Evolutionary conservation across 2,888 invertebrate species (phyloP).

Genomic region (Nymphalis polychloros): DNA sequence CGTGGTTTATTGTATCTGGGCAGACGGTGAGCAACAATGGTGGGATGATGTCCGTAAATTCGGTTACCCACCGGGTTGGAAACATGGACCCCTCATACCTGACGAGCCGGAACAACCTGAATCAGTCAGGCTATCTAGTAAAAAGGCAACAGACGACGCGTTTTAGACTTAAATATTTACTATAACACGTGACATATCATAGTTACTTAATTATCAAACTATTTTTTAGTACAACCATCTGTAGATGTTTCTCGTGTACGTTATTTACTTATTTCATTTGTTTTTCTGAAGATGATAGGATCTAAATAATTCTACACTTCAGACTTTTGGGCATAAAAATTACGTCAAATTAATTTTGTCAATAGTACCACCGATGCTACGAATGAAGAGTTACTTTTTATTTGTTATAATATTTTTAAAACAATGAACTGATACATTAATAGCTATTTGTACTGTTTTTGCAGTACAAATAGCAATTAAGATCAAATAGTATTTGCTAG

Average conservation of each 20-base stretch:
- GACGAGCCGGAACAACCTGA: slow-evolving; percentile 58
- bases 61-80: slow-evolving; percentile 71
- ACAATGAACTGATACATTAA: neutral
- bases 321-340: neutral
- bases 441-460: too few species aligned
- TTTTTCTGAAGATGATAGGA: neutral
- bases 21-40: slow-evolving; percentile 86
- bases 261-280: neutral
- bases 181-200: slow-evolving; percentile 5
- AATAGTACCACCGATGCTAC: neutral
- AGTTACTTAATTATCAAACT: neutral
- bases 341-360: neutral
- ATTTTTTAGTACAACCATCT: neutral
- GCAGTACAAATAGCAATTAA: slow-evolving; percentile 16
- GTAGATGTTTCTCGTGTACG: neutral
- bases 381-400: neutral
- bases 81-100: slow-evolving; percentile 59
- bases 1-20: slow-evolving; percentile 84
- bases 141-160: slow-evolving; percentile 34
- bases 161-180: slow-evolving; percentile 17
- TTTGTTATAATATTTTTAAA: neutral
- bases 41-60: slow-evolving; percentile 85
- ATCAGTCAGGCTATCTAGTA: slow-evolving; percentile 52
- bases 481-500: slow-evolving; percentile 19
- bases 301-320: neutral